Percentiles rank a stretch among this genome's conserved stretches.
These are phyloP conservation scores for Geophilus truncorum DNA, from an alignment of 2,888 invertebrate species.

Conservation along the genomic window DNA sequence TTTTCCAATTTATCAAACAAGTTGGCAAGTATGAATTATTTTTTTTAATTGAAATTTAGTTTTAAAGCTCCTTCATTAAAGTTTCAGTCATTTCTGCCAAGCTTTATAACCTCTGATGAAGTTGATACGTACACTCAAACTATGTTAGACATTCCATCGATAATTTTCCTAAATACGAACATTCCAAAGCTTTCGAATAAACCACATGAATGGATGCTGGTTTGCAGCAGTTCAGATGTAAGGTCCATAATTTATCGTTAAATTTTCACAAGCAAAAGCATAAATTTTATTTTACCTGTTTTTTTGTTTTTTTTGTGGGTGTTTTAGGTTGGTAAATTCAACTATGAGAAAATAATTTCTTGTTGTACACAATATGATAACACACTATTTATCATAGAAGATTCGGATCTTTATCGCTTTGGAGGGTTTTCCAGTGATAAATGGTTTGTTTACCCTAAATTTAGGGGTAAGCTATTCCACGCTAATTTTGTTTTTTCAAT, in stretches of 20 bases:
- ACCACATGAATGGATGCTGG: neutral
- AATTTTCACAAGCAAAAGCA: no score
- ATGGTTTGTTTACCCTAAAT: neutral
- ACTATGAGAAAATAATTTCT: neutral
- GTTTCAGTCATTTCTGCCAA: neutral
- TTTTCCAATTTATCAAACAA: neutral
- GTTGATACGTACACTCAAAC: neutral
- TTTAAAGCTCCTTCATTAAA: no score
- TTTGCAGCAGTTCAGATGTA: neutral
- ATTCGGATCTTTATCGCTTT: constrained; percentile 2
- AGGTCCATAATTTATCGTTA: neutral
- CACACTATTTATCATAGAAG: constrained; percentile 3
- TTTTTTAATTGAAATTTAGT: neutral
- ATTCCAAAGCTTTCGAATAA: neutral
- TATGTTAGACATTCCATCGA: neutral
- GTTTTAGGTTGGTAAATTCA: neutral
- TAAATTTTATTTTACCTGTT: no score
- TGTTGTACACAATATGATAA: neutral
- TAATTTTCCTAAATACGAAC: neutral
- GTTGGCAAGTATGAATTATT: neutral
- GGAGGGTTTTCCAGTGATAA: neutral
- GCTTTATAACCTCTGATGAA: neutral
- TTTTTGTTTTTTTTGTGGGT: no score
- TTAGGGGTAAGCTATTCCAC: neutral
- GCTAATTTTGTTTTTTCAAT: neutral